Evolutionary conservation across 2,888 invertebrate species (phyloP), one percentile per base, ranked within the genome.

Genomic region (Agrotis puta): DNA sequence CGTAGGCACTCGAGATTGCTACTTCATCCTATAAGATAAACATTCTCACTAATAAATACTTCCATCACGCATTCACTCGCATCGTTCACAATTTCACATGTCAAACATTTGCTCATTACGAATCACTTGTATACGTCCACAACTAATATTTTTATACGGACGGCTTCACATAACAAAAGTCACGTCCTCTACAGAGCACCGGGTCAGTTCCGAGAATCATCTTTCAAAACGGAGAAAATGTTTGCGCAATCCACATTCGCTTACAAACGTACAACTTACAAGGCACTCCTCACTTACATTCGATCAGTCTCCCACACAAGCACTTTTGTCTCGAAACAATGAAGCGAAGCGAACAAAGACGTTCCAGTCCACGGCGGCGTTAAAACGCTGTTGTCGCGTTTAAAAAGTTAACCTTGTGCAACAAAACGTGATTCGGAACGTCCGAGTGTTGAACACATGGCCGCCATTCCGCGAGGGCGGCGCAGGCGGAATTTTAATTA

Each of bases 1-100:
- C 96, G 94, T 95, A 96, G 96, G 96, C 96, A 96, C 96, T 96
- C 96, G 96, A 96, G 96, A 96, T 96, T 96, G 95, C 96, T 95
- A 95, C 93, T 94, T 94, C 92, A 93, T 88, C 92, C 94, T 94
- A 92, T 90, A 85, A 91, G 86, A 90, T 92, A 94, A 90, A 90
- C 95, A 94, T 94, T 94, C 95, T 94, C 94, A 95, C 95, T 91
- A 96, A 96, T 96, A 96, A 96, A 96, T 96, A 96, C 94, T 88
- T 91, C 89, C 93, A 88, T 92, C 91, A 82, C 93, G 72, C 92
- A 90, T 89, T 90, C 94, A 91, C 88, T 89, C 92, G 84, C 88
- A 77, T 82, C 87, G 85, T 74, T 85, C 85, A 86, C 82, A 74
- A 86, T 85, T 74, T 85, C 83, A 85, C 80, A 74, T 85, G 84